Base-by-base conservation (phyloP, 2,888 invertebrate genomes). In the Phengaris alcon region DNA sequence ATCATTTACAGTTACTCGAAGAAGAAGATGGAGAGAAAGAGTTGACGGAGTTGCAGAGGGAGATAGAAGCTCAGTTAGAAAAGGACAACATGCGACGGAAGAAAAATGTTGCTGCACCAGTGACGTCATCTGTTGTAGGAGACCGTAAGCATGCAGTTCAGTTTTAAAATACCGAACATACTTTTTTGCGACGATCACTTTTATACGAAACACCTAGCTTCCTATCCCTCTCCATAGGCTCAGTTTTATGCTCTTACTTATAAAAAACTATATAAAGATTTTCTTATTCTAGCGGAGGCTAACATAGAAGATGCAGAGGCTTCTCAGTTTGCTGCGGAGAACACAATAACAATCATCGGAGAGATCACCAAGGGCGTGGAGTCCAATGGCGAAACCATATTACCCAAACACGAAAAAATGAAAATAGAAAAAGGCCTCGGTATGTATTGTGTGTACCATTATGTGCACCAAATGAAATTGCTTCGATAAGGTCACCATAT, bases 31-130 rank as follows among this genome's bases (percentile, higher is more conserved):
- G 95, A 35, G 96, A 96, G 82, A 93, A 88, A 55, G 95, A 95
- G 68, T 91, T 98, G 57, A 95, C 95, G 12, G 96, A 96, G 54
- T 88, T 98, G n/a, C 98, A 98, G 86, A 95, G 94, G 79, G 96
- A 97, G 91, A 98, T 99, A 82, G 98, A 99, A 83, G 91, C 93
- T 48, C 97, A 97, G 77, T 88, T 99, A 78, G 97, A 97, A 80
- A 95, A 91, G 80, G 95, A 95, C 83, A 90, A 93, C 79, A 93
- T 90, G 75, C 93, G 90, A 80, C 86, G 87, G 79, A 87, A 75
- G 75, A 77, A 75, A 44, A 74, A 9, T 7, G 68, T n/a, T 8
- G 15, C 22, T 1, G 79, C 79, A 0, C 76, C 84, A 6, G 76
- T 82, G 4, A 77, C 79, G 44, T 75, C 80, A 0, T 54, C 74